Conservation (phyloP, 2,888 invertebrate genomes). For the Tinea pellionella region DNA sequence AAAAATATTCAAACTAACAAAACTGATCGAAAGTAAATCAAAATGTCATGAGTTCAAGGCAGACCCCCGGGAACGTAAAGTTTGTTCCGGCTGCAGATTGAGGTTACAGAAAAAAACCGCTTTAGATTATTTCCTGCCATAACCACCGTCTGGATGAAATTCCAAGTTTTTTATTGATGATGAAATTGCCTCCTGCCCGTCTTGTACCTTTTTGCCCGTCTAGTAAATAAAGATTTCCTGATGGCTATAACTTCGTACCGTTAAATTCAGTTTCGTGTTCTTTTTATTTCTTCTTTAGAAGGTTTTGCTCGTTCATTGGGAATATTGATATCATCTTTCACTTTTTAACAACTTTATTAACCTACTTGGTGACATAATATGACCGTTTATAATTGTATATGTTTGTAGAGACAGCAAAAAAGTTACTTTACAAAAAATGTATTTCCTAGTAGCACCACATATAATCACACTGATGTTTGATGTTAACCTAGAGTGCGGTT, state of each 20-base stretch:
- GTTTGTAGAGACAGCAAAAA: too few relatives aligned
- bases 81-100: neutral
- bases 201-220: slow-evolving; percentile 3
- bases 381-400: too few relatives aligned
- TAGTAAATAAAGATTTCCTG: neutral
- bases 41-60: too few relatives aligned
- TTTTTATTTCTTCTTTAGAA: neutral
- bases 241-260: neutral
- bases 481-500: too few relatives aligned
- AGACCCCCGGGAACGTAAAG: neutral
- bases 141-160: slow-evolving; percentile 12
- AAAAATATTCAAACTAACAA: too few relatives aligned
- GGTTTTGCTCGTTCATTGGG: neutral
- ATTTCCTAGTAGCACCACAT: too few relatives aligned
- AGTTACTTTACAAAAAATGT: too few relatives aligned
- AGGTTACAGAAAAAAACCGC: slow-evolving; percentile 1
- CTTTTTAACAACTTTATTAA: too few relatives aligned
- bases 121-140: slow-evolving; percentile 15
- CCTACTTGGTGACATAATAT: too few relatives aligned
- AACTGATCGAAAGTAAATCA: too few relatives aligned
- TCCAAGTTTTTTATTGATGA: slow-evolving; percentile 22
- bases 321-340: neutral
- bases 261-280: neutral
- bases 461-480: too few relatives aligned
- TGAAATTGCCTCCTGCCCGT: slow-evolving; percentile 19